Evolutionary conservation across 2,113 vertebrate genomes (phyloP).

Genomic region (Enhydra lutris): DNA sequence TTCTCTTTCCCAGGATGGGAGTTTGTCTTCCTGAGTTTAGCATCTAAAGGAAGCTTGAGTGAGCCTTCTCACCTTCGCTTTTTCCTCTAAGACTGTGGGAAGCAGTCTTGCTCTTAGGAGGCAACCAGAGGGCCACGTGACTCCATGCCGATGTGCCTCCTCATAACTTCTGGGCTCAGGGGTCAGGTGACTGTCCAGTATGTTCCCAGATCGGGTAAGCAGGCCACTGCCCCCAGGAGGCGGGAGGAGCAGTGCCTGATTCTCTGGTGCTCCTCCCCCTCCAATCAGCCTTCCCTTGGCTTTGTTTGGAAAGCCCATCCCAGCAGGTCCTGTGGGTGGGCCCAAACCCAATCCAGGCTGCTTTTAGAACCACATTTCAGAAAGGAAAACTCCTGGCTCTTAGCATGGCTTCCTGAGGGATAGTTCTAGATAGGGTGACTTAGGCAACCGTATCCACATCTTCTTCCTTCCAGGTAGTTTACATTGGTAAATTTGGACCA

Average conservation of each 20-base stretch:
- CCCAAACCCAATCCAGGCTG: not conserved
- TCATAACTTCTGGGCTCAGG: not conserved
- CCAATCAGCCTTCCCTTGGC: not conserved
- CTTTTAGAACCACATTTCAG: not conserved
- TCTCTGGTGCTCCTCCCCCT: not conserved
- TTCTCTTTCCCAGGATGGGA: not conserved
- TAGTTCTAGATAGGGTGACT: not conserved
- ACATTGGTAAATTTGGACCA: not conserved
- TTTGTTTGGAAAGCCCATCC: not conserved
- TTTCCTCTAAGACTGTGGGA: not conserved
- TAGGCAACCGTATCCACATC: not conserved
- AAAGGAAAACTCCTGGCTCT: not conserved
- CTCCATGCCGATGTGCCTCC: not conserved
- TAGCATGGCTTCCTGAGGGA: not conserved
- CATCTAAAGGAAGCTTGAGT: not conserved
- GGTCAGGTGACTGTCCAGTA: not conserved
- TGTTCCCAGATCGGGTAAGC: not conserved
- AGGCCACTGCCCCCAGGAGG: not conserved
- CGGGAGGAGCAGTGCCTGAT: not conserved
- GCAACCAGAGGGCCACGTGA: not conserved
- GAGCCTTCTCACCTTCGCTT: not conserved
- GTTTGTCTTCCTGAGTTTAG: not conserved
- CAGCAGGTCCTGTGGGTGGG: not conserved
- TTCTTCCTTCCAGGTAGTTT: not conserved
- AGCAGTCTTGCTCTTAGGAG: not conserved